A percentile compares a stretch with the other conserved stretches of the same genome.
These are phyloP conservation scores for Lasioglossum morio DNA, from an alignment of 2,888 invertebrate species.

Conservation along the genomic window DNA sequence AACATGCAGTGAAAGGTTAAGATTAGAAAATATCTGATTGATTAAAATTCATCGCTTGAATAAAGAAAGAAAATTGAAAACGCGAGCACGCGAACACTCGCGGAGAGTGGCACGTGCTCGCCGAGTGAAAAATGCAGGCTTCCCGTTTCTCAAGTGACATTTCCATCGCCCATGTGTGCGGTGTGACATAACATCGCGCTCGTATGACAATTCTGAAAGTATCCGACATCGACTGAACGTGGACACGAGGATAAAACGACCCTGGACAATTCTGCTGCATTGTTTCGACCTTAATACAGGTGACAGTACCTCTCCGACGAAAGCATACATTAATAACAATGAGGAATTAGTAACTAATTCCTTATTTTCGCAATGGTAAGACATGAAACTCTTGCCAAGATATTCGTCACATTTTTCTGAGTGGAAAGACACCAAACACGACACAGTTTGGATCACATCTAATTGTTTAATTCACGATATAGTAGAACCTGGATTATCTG, in stretches of 20 bases:
- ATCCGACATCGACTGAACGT: conserved; percentile 24
- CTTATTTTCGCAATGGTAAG: not conserved
- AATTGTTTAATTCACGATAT: too few species aligned
- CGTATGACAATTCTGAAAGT: conserved; percentile 50
- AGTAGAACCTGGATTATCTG: too few species aligned
- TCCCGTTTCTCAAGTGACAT: conserved; percentile 60
- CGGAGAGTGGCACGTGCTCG: not conserved
- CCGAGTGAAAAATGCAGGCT: not conserved
- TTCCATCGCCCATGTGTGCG: conserved; percentile 22
- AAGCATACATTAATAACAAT: not conserved
- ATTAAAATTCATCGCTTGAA: too few species aligned
- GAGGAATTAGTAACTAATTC: not conserved
- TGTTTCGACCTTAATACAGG: conserved; percentile 46
- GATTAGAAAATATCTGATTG: too few species aligned
- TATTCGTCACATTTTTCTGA: too few species aligned
- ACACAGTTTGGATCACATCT: too few species aligned
- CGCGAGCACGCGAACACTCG: not conserved
- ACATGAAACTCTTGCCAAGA: not conserved
- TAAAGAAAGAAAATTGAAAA: not conserved
- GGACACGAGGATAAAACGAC: conserved; percentile 34
- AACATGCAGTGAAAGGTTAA: too few species aligned
- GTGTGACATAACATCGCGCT: conserved; percentile 22
- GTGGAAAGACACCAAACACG: too few species aligned
- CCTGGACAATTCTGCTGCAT: conserved; percentile 33
- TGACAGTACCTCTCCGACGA: conserved; percentile 13